Base-by-base conservation (phyloP, 2,888 invertebrate genomes). In the Anoplius nigerrimus region DNA sequence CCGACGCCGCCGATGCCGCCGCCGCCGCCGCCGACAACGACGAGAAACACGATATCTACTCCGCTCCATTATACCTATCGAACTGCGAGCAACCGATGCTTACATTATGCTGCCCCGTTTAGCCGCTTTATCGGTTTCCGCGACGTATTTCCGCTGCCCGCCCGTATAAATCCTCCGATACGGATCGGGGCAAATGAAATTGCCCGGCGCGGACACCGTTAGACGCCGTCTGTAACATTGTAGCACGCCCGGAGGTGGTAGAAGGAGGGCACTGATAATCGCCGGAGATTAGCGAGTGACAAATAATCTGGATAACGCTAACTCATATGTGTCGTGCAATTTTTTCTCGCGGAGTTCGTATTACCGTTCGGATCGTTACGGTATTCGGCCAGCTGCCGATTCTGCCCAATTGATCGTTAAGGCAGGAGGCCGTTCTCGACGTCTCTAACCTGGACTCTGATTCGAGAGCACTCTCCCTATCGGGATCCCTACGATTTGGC, bases 161-260 rank as follows among this genome's bases (percentile, higher is more conserved):
- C 64, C 66, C 74, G 63, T 74, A 79, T 79, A 78, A 79, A 78
- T 79, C 70, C 66, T 43, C 15, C 48, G 78, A 78, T 78, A 78
- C 68, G 62, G n/a, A 78, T 78, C 78, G 72, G 65, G 78, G 75
- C 77, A 76, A 78, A 78, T 79, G 79, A 76, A 78, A 78, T 78
- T 78, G 79, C 74, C 74, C 72, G 79, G 70, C 71, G 76, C 56
- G 60, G 58, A 65, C n/a, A n/a, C 24, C 67, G 55, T 61, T 53
- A 53, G 62, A 57, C 65, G 59, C 66, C 65, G 69, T 48, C 55
- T 51, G 78, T 69, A 75, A 78, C 78, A 78, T 75, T 73, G 78
- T 78, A 69, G 71, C 71, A 34, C 34, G 11, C 34, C 34, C 34
- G 34, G 34, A 5, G 34, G 8, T 34, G 34, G n/a, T n/a, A 34